Base-by-base conservation (phyloP, 2,888 invertebrate genomes). In the Tuta absoluta region DNA sequence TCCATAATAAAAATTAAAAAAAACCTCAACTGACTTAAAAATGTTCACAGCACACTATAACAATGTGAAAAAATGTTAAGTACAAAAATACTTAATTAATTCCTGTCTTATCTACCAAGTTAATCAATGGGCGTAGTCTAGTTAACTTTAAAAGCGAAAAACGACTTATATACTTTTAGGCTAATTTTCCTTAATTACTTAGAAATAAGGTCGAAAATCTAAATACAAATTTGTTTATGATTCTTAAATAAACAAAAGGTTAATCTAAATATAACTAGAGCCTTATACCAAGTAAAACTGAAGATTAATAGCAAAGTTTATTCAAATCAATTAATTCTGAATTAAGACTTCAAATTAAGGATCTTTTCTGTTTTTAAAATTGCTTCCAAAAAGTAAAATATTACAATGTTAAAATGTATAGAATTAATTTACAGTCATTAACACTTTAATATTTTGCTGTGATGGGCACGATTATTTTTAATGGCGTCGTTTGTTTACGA, bases 41-140 rank as follows among this genome's bases (percentile, higher is more conserved):
- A 19, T 4, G 70, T 75, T 75, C 71, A 75, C 79, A 76, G 77
- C 77, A 75, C 75, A 80, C 80, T 85, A n/a, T n/a, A 88, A 88
- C 87, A 86, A 84, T 85, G 85, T 86, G 82, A 87, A 87, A 87
- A 86, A 86, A 85, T 81, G 77, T 75, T 79, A 79, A 81, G 77
- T 84, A 84, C 83, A 87, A 88, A 87, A 88, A 87, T 87, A 82
- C 86, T 87, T 85, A 82, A 86, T 89, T 87, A 88, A 81, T 82
- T 80, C 78, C 79, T 79, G 75, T 80, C 84, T 86, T 89, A 89
- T 89, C 89, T 84, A 63, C 72, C 76, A 78, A 81, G 85, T 85
- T 86, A 85, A 89, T 89, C 89, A 85, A 80, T 84, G 86, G 89
- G 89, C 87, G 89, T 81, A 78, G 80, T 77, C 83, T 84, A 86